Conservation (phyloP, 64 coral and sea anemone species). For the Orbicella faveolata region DNA sequence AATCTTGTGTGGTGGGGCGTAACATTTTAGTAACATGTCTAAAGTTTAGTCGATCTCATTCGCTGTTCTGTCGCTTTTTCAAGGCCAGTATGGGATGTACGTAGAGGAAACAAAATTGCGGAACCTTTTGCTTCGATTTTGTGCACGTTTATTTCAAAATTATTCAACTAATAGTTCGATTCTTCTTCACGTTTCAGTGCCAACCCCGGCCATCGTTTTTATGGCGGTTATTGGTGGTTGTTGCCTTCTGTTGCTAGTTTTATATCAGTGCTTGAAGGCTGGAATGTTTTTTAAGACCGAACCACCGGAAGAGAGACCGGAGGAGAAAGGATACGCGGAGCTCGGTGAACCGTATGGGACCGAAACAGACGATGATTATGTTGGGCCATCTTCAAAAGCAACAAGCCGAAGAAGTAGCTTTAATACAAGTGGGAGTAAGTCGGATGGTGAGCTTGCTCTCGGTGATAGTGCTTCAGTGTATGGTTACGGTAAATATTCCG, state of each 20-base stretch:
- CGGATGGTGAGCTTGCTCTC: constrained; percentile 82
- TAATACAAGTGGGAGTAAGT: constrained; percentile 93
- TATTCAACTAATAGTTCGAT: constrained; percentile 11
- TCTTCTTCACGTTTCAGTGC: constrained; percentile 81
- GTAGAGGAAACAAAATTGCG: not conserved
- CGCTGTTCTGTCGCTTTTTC: not conserved
- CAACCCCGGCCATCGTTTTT: constrained; percentile 93
- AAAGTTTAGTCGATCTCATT: constrained; percentile 8
- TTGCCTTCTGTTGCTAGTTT: constrained; percentile 70
- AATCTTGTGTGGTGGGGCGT: constrained; percentile 23
- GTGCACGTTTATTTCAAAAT: not conserved
- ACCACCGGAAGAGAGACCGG: constrained; percentile 70
- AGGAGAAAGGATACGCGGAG: constrained; percentile 74
- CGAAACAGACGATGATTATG: constrained; percentile 86
- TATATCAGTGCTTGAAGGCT: constrained; percentile 92
- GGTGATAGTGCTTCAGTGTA: constrained; percentile 92
- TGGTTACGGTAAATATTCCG: constrained; percentile 82
- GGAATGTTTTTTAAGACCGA: constrained; percentile 97
- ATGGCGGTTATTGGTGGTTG: constrained; percentile 94
- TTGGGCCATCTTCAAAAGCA: constrained; percentile 83
- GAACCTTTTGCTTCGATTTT: not conserved
- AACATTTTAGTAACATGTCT: constrained; percentile 28
- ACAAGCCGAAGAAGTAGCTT: constrained; percentile 94
- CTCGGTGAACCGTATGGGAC: constrained; percentile 82
- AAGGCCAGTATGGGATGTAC: constrained; percentile 70